Evolutionary conservation across 2,113 vertebrate species (phyloP).

Genomic region (Hippocampus barbouri): DNA sequence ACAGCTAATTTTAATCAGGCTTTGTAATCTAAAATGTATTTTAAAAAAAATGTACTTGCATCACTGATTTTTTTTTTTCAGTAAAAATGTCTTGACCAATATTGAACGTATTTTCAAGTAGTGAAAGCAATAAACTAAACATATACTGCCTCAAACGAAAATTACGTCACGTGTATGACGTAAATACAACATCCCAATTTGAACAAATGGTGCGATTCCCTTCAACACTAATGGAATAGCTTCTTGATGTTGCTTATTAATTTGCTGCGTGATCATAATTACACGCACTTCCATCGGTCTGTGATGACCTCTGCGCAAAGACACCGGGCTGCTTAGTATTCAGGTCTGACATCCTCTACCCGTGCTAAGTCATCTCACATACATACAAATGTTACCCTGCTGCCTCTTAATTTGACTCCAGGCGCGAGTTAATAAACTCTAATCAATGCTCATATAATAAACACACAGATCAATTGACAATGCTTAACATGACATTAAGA

Average conservation of each 20-base stretch:
- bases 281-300: slow-evolving; percentile 37
- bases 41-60: too few relatives aligned
- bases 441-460: slow-evolving; percentile 51
- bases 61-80: too few relatives aligned
- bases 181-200: not conserved
- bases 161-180: not conserved
- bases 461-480: slow-evolving; percentile 49
- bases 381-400: slow-evolving; percentile 30
- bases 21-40: too few relatives aligned
- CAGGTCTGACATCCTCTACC: slow-evolving; percentile 31
- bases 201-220: not conserved
- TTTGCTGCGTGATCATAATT: slow-evolving; percentile 36
- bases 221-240: not conserved
- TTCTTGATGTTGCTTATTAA: not conserved
- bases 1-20: too few relatives aligned
- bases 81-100: too few relatives aligned
- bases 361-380: slow-evolving; percentile 48
- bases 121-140: too few relatives aligned
- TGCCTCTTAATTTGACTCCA: slow-evolving; percentile 45
- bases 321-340: slow-evolving; percentile 52
- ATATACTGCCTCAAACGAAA: too few relatives aligned
- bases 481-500: slow-evolving; percentile 33
- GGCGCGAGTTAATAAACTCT: slow-evolving; percentile 51
- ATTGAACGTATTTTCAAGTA: too few relatives aligned
- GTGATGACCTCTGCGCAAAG: slow-evolving; percentile 50